These are phyloP conservation scores for Nylanderia fulva DNA, from an alignment of 1,140 invertebrate genomes.

Conservation along the genomic window DNA sequence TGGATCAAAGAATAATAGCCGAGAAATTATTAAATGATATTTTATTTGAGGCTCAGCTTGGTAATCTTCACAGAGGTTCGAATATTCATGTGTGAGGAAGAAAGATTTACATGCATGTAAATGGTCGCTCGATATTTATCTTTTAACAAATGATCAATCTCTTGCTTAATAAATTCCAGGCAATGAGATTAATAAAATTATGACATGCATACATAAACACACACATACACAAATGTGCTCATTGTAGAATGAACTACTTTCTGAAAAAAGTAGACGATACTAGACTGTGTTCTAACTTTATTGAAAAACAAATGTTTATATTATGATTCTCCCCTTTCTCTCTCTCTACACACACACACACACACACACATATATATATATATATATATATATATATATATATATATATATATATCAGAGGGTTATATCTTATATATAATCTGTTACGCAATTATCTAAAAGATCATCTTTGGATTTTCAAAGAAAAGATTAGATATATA, in stretches of 20 bases:
- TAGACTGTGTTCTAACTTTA: slow-evolving; percentile 15
- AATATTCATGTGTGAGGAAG: slow-evolving; percentile 81
- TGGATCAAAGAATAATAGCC: slow-evolving; percentile 84
- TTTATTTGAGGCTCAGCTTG: slow-evolving; percentile 84
- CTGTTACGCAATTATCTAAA: background rate
- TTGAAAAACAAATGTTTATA: slow-evolving; percentile 36
- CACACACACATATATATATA: too few relatives aligned
- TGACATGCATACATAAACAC: too few relatives aligned
- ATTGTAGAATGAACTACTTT: slow-evolving; percentile 9
- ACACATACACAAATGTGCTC: background rate
- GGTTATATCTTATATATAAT: slow-evolving; percentile 28
- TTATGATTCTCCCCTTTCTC: slow-evolving; percentile 9
- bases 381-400: too few relatives aligned
- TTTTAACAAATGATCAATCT: slow-evolving; percentile 7
- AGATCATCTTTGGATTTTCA: slow-evolving; percentile 7
- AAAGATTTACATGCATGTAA: background rate
- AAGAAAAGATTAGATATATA: slow-evolving; percentile 16
- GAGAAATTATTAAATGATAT: slow-evolving; percentile 85
- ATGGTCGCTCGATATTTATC: background rate
- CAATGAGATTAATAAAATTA: too few relatives aligned
- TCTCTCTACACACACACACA: too few relatives aligned
- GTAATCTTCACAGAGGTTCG: slow-evolving; percentile 84
- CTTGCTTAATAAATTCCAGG: too few relatives aligned
- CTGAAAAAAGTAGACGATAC: background rate
- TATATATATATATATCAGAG: background rate